phyloP scores from a whole-genome alignment of 2,113 vertebrate genomes.

The Zootoca vivipara region DNA sequence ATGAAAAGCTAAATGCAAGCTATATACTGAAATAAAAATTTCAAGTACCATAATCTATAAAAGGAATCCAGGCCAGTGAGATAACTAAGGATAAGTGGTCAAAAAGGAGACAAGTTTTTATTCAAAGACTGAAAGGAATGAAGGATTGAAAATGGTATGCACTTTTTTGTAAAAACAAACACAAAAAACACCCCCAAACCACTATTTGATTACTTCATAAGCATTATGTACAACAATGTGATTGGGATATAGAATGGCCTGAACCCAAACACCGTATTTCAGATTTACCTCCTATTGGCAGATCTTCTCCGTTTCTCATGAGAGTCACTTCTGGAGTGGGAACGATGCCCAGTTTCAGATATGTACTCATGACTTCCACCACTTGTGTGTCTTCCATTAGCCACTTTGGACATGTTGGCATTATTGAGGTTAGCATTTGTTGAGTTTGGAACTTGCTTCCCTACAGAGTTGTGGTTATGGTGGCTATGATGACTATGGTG shows the following conservation, averaged over 20 bases:
- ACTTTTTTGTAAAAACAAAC: background rate
- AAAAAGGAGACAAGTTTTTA: background rate
- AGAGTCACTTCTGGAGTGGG: constrained; percentile 78
- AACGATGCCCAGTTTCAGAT: constrained; percentile 84
- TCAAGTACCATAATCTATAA: background rate
- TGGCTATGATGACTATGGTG: constrained; percentile 87
- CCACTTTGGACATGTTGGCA: constrained; percentile 92
- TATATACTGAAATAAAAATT: background rate
- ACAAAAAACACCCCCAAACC: too few relatives aligned
- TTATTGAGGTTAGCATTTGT: constrained; percentile 99
- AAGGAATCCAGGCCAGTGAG: background rate
- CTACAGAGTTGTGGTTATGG: constrained; percentile 87
- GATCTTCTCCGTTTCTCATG: constrained; percentile 83
- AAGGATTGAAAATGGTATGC: background rate
- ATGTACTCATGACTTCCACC: constrained; percentile 84
- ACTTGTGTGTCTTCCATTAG: constrained; percentile 84
- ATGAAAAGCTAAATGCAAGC: background rate
- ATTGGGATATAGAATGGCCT: background rate
- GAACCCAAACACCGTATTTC: constrained; percentile 2
- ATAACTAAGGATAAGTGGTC: background rate
- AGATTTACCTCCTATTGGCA: constrained; percentile 89
- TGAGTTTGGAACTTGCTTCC: constrained; percentile 92
- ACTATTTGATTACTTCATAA: background rate
- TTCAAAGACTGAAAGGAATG: background rate
- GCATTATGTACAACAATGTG: background rate